phyloP scores from a whole-genome alignment of 2,113 vertebrate genomes.

The Amphiprion ocellaris region DNA sequence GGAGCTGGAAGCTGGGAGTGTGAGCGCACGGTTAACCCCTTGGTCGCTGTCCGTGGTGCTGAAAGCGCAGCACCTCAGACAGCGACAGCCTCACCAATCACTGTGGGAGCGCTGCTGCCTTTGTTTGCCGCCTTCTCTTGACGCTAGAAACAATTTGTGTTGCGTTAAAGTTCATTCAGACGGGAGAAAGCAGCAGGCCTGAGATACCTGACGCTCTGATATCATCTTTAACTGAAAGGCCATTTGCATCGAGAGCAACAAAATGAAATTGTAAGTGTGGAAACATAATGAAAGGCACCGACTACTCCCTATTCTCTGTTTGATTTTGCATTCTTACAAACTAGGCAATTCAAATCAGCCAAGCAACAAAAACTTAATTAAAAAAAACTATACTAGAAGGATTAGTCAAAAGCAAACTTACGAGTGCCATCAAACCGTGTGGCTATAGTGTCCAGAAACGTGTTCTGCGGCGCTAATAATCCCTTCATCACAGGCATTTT shows the following conservation, averaged over 20 bases:
- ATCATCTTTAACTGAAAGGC: background rate
- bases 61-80: constrained; percentile 59
- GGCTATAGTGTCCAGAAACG: constrained; percentile 98
- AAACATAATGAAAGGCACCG: background rate
- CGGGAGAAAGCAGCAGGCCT: background rate
- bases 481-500: constrained; percentile 99
- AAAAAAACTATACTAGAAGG: background rate
- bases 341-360: background rate
- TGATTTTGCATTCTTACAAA: background rate
- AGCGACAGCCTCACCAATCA: constrained; percentile 37
- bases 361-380: background rate
- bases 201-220: background rate
- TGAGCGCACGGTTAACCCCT: background rate
- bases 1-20: constrained; percentile 8
- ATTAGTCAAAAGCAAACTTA: constrained; percentile 85
- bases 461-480: constrained; percentile 98
- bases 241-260: background rate
- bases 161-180: background rate
- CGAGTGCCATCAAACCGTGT: constrained; percentile 99
- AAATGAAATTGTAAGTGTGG: background rate
- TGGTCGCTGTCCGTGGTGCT: constrained; percentile 75
- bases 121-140: background rate
- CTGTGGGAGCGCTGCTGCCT: background rate
- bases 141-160: background rate
- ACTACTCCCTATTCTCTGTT: background rate